Evolutionary conservation across 1,140 invertebrate species (phyloP), one percentile per base, ranked within the genome.

Genomic region (Cydia strobilella): DNA sequence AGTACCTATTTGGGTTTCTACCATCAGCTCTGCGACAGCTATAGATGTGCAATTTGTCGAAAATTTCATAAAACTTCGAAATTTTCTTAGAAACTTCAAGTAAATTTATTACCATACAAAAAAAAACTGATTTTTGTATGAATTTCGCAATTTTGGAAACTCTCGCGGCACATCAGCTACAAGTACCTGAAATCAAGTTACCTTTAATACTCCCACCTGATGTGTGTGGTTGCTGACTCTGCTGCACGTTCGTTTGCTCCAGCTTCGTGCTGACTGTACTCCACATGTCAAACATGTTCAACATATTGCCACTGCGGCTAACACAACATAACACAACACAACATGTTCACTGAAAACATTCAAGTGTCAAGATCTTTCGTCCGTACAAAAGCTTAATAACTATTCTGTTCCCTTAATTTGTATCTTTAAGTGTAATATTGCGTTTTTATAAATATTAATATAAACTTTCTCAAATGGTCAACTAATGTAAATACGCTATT

Each of bases 271-370:
- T 96, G 87, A 96, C 96, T 93, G 95, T 96, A 94, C 96, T 96
- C 96, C 96, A 97, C 96, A 97, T 96, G 94, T 97, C 96, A 94
- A 96, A 97, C 96, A 97, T 97, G 93, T 96, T 96, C 84, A 93
- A 81, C 90, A 91, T 93, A 63, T 78, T 89, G 77, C 83, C 87
- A 84, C 73, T 23, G 35, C 35, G 79, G 83, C 84, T 84, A 69
- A 79, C 81, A 76, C 73, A 83, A 73, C 82, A 84, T 84, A 84
- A 75, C 62, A 75, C 82, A 83, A 89, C 79, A 80, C 77, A 78
- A 75, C 76, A 54, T 83, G 72, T 79, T 83, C 85, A 86, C 84
- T 87, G 82, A 73, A 86, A 89, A 83, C 79, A 76, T 51, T 73
- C 82, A 83, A 86, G 78, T 84, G 79, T 88, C 83, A 88, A 89